A percentile compares a stretch with the other conserved stretches of the same genome.
phyloP scores from a whole-genome alignment of 2,888 invertebrate genomes.

The Latrodectus hesperus region DNA sequence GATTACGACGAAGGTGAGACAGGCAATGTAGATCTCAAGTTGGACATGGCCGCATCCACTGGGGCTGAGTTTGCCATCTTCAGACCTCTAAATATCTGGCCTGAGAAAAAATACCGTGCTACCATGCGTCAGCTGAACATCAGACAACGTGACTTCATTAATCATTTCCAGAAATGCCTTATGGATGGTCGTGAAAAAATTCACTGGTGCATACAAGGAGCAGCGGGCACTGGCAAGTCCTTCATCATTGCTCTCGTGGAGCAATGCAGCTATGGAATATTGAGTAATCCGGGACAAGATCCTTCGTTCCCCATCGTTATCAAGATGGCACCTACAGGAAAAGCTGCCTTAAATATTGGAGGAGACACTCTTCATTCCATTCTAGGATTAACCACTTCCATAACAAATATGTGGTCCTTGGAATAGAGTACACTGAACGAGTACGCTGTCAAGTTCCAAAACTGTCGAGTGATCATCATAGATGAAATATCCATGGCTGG shows the following conservation, averaged over 20 bases:
- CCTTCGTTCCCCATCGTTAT: slow-evolving; percentile 33
- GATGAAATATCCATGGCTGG: slow-evolving; percentile 74
- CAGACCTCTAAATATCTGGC: background rate
- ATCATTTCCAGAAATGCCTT: background rate
- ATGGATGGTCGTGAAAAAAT: background rate
- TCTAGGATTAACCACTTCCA: slow-evolving; percentile 66
- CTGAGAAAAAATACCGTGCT: no score
- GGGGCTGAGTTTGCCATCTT: background rate
- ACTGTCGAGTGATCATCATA: slow-evolving; percentile 71
- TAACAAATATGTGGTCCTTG: slow-evolving; percentile 58
- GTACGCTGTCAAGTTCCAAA: slow-evolving; percentile 27
- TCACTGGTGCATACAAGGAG: slow-evolving; percentile 69
- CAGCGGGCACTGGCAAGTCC: slow-evolving; percentile 71
- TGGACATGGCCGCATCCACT: background rate
- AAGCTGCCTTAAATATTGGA: slow-evolving; percentile 72
- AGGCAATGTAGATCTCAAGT: background rate
- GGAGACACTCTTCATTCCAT: slow-evolving; percentile 70
- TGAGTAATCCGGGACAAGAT: slow-evolving; percentile 10
- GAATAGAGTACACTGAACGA: slow-evolving; percentile 63
- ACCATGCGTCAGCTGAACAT: background rate
- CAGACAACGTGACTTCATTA: background rate
- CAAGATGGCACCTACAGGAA: slow-evolving; percentile 71
- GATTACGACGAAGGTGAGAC: background rate
- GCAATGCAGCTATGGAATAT: no score
- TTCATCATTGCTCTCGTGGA: slow-evolving; percentile 39